These are phyloP conservation scores for Acleris sparsana DNA, from an alignment of 2,888 invertebrate genomes.

Conservation along the genomic window DNA sequence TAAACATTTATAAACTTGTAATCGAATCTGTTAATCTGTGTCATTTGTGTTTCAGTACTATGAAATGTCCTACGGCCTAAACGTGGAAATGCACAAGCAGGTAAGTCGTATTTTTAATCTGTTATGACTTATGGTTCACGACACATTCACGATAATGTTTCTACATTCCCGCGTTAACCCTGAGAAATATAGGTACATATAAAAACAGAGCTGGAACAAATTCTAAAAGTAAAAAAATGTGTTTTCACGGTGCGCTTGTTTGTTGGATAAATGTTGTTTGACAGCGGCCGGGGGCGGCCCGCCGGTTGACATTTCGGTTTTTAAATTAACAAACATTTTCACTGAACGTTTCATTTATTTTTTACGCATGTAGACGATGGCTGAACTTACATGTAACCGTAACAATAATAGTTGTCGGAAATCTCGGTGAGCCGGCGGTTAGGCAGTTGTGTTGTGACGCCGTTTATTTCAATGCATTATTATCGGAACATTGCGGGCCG, in stretches of 20 bases:
- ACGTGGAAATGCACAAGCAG: constrained; percentile 99
- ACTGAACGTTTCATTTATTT: constrained; percentile 48
- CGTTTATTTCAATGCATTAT: constrained; percentile 70
- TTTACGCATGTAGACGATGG: constrained; percentile 36
- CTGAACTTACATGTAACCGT: constrained; percentile 15
- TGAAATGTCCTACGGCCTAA: constrained; percentile 98
- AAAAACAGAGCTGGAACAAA: constrained; percentile 48
- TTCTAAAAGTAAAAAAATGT: constrained; percentile 69
- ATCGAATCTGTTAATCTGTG: constrained; percentile 64
- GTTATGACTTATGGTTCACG: constrained; percentile 31
- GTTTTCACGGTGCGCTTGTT: constrained; percentile 71
- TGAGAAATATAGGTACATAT: constrained; percentile 12
- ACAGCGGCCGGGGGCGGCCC: constrained; percentile 52
- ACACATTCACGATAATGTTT: constrained; percentile 44
- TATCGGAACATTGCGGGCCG: constrained; percentile 62
- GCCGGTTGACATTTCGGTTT: constrained; percentile 59
- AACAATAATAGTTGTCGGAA: constrained; percentile 49
- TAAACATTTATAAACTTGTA: constrained; percentile 48
- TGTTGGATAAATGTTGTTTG: constrained; percentile 77
- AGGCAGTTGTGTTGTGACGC: constrained; percentile 61
- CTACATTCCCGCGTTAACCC: constrained; percentile 51
- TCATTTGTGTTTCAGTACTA: constrained; percentile 92
- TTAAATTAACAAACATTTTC: constrained; percentile 59
- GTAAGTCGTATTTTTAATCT: constrained; percentile 77
- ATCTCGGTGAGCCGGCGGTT: constrained; percentile 43